Evolutionary conservation across 2,113 vertebrate species (phyloP).

Genomic region (Anarhynchus alexandrinus): DNA sequence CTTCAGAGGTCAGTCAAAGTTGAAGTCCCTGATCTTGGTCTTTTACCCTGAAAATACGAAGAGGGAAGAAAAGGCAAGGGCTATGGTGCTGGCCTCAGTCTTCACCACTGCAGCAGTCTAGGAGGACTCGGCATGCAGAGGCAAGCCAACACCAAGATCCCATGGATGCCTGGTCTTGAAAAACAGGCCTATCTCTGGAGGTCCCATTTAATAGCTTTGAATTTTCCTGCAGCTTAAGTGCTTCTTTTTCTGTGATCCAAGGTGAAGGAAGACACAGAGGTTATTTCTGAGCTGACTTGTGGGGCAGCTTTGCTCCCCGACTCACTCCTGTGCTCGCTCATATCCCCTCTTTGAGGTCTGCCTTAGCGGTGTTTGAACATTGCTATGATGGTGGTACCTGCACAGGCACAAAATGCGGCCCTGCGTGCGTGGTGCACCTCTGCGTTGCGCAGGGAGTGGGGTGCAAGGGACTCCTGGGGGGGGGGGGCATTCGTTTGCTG

Average conservation of each 20-base stretch:
- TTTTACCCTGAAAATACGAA: not conserved
- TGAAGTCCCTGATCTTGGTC: not conserved
- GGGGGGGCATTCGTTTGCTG: accelerated
- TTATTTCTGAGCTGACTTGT: not conserved
- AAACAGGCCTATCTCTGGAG: not conserved
- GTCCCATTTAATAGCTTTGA: not conserved
- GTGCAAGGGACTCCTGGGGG: not conserved
- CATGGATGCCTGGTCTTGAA: not conserved
- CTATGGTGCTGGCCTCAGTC: not conserved
- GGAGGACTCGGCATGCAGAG: not conserved
- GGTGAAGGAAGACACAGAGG: not conserved
- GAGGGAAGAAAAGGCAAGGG: not conserved
- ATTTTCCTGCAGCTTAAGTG: not conserved
- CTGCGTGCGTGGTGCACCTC: accelerated
- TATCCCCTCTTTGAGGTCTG: not conserved
- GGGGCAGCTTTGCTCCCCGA: not conserved
- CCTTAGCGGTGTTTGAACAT: accelerated
- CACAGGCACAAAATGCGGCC: not conserved
- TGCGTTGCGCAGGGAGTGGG: accelerated
- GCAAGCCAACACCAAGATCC: not conserved
- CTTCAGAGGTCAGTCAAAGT: not conserved
- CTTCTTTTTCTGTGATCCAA: not conserved
- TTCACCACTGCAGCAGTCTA: not conserved
- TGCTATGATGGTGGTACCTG: not conserved
- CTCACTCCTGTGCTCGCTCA: accelerated